phyloP scores from a whole-genome alignment of 2,888 invertebrate genomes.

The Leuctra nigra region DNA sequence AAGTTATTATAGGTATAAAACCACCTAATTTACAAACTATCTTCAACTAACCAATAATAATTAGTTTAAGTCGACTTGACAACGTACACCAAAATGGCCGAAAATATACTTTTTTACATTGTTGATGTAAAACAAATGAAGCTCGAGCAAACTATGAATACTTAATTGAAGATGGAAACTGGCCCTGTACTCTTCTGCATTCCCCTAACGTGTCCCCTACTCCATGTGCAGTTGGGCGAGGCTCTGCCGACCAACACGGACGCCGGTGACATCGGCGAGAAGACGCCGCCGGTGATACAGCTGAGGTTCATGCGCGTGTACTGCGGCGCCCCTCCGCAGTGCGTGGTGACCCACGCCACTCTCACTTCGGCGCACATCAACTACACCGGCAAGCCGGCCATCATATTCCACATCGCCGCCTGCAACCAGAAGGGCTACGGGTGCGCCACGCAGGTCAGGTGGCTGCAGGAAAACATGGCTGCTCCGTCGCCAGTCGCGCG shows the following conservation, averaged over 20 bases:
- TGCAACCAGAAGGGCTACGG: constrained; percentile 98
- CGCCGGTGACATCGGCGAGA: no score
- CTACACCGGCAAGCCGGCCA: constrained; percentile 85
- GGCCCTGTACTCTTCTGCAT: no score
- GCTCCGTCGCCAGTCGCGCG: not conserved
- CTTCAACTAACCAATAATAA: no score
- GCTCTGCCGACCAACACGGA: not conserved
- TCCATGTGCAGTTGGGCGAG: constrained; percentile 13
- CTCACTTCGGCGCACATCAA: constrained; percentile 92
- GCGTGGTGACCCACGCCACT: constrained; percentile 81
- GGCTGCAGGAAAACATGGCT: constrained; percentile 70
- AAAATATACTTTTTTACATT: no score
- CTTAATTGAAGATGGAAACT: no score
- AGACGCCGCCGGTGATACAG: constrained; percentile 40
- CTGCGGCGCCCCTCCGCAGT: constrained; percentile 87
- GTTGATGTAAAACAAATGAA: no score
- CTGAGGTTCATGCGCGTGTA: constrained; percentile 94
- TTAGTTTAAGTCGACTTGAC: no score
- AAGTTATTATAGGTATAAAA: no score
- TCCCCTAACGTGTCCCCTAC: not conserved
- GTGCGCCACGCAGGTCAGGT: constrained; percentile 99
- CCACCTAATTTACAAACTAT: no score
- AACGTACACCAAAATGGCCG: no score
- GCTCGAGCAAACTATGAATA: no score
- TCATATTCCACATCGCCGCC: constrained; percentile 98